phyloP scores from a whole-genome alignment of 1,140 invertebrate genomes.

The Capitella teleta region DNA sequence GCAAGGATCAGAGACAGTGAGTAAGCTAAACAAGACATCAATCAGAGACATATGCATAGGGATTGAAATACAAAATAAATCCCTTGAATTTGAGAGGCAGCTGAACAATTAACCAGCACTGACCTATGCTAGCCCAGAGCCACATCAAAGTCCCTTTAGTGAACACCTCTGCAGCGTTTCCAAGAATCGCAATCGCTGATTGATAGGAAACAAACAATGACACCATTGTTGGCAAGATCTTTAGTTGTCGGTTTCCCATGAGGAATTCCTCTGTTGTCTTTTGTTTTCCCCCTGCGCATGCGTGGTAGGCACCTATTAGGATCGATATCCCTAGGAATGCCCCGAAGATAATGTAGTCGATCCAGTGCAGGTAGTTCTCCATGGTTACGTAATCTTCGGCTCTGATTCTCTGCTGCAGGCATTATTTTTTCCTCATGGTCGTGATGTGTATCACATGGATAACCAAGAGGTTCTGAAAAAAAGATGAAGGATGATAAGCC shows the following conservation, averaged over 20 bases:
- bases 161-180: conserved; percentile 19
- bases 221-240: conserved; percentile 2
- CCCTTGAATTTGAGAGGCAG: too few species aligned
- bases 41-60: too few species aligned
- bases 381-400: too few species aligned
- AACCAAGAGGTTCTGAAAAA: too few species aligned
- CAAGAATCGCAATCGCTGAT: conserved; percentile 23
- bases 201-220: conserved; percentile 16
- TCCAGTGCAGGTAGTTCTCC: conserved; percentile 5
- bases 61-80: too few species aligned
- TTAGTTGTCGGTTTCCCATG: conserved; percentile 7
- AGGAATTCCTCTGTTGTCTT: conserved; percentile 10
- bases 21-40: too few species aligned
- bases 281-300: conserved; percentile 3
- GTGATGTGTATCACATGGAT: too few species aligned
- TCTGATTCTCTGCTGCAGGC: too few species aligned
- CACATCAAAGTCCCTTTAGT: conserved; percentile 15
- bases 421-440: too few species aligned
- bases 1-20: conserved; percentile 3
- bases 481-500: too few species aligned
- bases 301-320: conserved; percentile 5
- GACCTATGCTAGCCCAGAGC: not conserved
- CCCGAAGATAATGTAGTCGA: conserved; percentile 8
- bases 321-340: conserved; percentile 3
- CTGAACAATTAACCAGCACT: too few species aligned